Conservation (phyloP, 1,140 invertebrate genomes). For the Dendroctonus valens region DNA sequence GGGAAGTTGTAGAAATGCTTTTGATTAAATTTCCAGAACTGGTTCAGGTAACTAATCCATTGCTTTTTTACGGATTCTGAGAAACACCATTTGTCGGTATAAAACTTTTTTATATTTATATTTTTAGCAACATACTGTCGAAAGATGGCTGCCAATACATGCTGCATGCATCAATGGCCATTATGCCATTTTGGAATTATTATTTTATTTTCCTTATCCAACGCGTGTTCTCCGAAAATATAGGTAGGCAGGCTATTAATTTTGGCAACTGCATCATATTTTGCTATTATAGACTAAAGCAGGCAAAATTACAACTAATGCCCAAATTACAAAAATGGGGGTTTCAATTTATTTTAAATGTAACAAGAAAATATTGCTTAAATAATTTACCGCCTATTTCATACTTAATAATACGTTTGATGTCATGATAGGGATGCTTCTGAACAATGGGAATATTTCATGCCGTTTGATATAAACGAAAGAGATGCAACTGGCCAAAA, state of each 20-base stretch:
- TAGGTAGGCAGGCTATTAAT: slow-evolving; percentile 51
- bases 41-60: slow-evolving; percentile 56
- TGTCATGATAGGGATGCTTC: slow-evolving; percentile 61
- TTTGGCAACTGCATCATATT: no score
- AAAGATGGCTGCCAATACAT: slow-evolving; percentile 90
- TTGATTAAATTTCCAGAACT: slow-evolving; percentile 69
- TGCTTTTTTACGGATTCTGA: slow-evolving; percentile 1
- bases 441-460: slow-evolving; percentile 77
- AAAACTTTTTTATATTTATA: slow-evolving; percentile 9
- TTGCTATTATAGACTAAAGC: no score
- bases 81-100: neutral
- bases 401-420: no score
- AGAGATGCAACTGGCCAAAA: slow-evolving; percentile 88
- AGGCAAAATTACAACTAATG: no score
- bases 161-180: slow-evolving; percentile 89
- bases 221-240: slow-evolving; percentile 65
- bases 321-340: no score
- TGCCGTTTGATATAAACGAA: slow-evolving; percentile 88
- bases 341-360: no score
- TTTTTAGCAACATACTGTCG: slow-evolving; percentile 76
- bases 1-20: slow-evolving; percentile 77
- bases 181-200: slow-evolving; percentile 67
- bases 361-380: no score
- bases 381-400: no score
- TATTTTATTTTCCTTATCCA: slow-evolving; percentile 84